Base-by-base conservation (phyloP, 2,797 vertebrate species). In the Distichodus sexfasciatus region DNA sequence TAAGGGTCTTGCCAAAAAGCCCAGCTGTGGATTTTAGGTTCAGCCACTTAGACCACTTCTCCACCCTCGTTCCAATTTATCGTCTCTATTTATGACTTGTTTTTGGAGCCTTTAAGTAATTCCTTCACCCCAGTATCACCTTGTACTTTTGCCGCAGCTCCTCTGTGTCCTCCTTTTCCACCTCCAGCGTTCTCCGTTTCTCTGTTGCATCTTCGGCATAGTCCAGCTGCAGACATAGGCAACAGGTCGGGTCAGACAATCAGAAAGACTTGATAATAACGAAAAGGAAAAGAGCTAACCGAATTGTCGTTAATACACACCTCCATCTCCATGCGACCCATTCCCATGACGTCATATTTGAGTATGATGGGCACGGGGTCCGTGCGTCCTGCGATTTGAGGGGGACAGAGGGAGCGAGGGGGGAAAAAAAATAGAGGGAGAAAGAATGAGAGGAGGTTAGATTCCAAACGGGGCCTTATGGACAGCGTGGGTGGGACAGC, bases 261-360 rank as follows among this genome's bases (percentile, higher is more conserved):
- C 35, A 51, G 3, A n/a, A 2, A 11, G 24, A 15, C 7, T 6
- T 12, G 28, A 0, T 11, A 19, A 3, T 61, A 57, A 9, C 38
- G 24, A 48, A 58, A 3, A 54, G 9, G 15, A 38, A 44, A 19
- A 31, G 2, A 31, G 3, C 67, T n/a, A n/a, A n/a, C n/a, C n/a
- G n/a, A n/a, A n/a, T n/a, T n/a, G n/a, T n/a, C 9, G 47, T 21
- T 57, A 26, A 14, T 1, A 53, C 57, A 59, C 82, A 98, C 97
- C 94, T 99, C 97, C 97, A 99, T 99, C 83, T 99, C 97, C 97
- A 99, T 98, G 26, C 97, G 90, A 64, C 97, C 97, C 97, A 99
- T 99, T 82, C 97, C 97, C 97, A 99, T 99, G 94, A 98, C 96
- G 90, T 99, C 97, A 75, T 99, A 96, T 87, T 99, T 99, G 94